Percentiles rank a stretch among this genome's conserved stretches.
phyloP scores from a whole-genome alignment of 1,140 invertebrate genomes.

The Zophobas atratus region DNA sequence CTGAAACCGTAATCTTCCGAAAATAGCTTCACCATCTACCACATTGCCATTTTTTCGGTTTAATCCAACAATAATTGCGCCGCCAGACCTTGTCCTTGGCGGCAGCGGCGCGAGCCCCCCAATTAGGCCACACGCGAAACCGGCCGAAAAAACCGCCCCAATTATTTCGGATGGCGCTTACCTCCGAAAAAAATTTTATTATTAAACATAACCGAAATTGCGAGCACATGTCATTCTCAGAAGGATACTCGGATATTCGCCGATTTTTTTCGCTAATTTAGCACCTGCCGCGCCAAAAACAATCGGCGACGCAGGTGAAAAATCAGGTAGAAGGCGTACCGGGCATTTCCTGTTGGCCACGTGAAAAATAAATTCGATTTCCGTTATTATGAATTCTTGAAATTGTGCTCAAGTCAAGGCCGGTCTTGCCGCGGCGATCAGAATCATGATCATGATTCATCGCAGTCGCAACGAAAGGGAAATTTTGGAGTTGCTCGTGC shows the following conservation, averaged over 20 bases:
- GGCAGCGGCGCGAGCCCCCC: background rate
- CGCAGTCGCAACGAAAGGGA: conserved; percentile 25
- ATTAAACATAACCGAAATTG: conserved; percentile 25
- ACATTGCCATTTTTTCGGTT: no score
- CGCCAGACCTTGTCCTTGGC: background rate
- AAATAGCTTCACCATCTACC: no score
- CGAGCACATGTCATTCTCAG: conserved; percentile 30
- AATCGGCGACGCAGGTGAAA: conserved; percentile 22
- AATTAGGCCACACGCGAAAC: conserved; percentile 23
- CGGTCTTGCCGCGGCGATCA: background rate
- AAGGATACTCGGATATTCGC: conserved; percentile 17
- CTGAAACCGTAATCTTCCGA: no score
- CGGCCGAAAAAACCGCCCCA: conserved; percentile 23
- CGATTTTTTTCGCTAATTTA: conserved; percentile 3
- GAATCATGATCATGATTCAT: conserved; percentile 4
- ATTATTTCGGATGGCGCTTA: conserved; percentile 14
- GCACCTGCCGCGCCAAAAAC: conserved; percentile 15
- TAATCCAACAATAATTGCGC: background rate
- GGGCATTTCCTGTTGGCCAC: conserved; percentile 27
- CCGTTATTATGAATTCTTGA: conserved; percentile 31
- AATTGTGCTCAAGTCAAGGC: conserved; percentile 34
- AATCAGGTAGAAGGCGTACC: conserved; percentile 35
- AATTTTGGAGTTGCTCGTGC: conserved; percentile 22
- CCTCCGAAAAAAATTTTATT: conserved; percentile 16
- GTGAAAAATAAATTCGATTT: conserved; percentile 40